Conservation (phyloP, 2,113 vertebrate genomes). For the Prunella fulvescens region DNA sequence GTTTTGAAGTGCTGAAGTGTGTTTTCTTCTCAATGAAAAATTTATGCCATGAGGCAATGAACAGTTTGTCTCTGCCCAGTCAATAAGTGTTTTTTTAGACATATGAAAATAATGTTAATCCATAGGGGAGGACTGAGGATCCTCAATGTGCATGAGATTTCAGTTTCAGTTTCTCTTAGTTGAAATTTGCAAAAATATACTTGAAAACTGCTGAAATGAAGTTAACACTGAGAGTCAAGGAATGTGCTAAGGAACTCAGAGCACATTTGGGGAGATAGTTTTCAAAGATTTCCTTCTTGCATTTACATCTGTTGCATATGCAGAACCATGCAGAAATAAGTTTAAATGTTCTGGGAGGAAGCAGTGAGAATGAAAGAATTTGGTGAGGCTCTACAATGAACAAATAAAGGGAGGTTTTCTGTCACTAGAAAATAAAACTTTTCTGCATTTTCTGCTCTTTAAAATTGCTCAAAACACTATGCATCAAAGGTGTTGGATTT, state of each 20-base stretch:
- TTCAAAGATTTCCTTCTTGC: neutral
- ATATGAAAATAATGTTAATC: neutral
- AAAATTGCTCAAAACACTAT: neutral
- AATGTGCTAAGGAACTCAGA: neutral
- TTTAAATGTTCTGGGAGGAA: neutral
- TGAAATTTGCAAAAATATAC: neutral
- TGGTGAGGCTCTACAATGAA: neutral
- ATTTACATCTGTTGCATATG: neutral
- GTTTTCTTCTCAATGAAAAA: neutral
- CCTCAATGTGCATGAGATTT: accelerated
- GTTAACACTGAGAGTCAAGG: neutral
- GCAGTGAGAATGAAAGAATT: neutral
- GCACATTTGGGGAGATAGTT: neutral
- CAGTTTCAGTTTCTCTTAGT: neutral
- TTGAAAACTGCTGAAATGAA: neutral
- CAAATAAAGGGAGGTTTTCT: neutral
- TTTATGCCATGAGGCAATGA: neutral
- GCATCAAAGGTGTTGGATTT: neutral
- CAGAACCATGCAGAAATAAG: neutral
- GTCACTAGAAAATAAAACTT: neutral
- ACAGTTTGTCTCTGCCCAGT: neutral
- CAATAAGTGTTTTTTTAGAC: neutral
- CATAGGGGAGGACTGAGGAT: neutral
- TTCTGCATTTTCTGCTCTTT: neutral
- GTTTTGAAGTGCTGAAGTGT: neutral